Evolutionary conservation across 1,140 invertebrate species (phyloP).

Genomic region (Drosophila burlai): DNA sequence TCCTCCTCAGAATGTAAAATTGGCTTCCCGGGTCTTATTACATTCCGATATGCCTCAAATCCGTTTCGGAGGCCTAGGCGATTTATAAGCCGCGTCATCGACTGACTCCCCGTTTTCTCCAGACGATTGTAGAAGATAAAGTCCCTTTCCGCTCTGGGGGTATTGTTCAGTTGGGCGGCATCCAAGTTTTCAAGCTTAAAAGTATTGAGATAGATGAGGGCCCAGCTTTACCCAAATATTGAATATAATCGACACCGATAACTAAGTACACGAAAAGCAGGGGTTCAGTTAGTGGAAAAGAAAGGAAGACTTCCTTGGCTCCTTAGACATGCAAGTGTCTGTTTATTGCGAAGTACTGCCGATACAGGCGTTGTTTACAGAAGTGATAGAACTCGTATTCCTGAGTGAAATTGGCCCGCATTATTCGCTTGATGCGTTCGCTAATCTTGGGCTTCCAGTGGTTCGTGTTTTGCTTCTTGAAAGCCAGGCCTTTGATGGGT

Average conservation of each 20-base stretch:
- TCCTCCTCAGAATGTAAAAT: constrained; percentile 85
- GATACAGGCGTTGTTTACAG: constrained; percentile 72
- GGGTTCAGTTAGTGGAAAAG: constrained; percentile 31
- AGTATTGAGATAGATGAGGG: constrained; percentile 18
- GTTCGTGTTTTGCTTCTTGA: constrained; percentile 48
- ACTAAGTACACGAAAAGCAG: constrained; percentile 1
- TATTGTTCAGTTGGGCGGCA: constrained; percentile 90
- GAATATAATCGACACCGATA: not conserved
- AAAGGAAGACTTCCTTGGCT: not conserved
- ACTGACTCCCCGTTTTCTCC: constrained; percentile 94
- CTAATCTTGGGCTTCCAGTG: constrained; percentile 68
- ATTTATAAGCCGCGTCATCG: constrained; percentile 91
- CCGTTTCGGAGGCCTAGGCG: constrained; percentile 87
- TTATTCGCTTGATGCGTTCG: constrained; percentile 48
- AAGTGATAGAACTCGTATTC: constrained; percentile 77
- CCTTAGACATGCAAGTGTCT: constrained; percentile 32
- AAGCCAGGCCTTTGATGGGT: constrained; percentile 37
- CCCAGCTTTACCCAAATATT: not conserved
- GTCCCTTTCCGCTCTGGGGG: constrained; percentile 88
- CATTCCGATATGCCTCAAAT: constrained; percentile 55
- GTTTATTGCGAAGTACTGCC: constrained; percentile 70
- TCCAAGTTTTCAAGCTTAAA: constrained; percentile 62
- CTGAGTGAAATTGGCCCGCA: constrained; percentile 61
- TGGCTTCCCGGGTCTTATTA: not conserved
- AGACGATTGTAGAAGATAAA: constrained; percentile 93